These are phyloP conservation scores for Onychostoma macrolepis DNA, from an alignment of 2,113 vertebrate species.

Conservation along the genomic window DNA sequence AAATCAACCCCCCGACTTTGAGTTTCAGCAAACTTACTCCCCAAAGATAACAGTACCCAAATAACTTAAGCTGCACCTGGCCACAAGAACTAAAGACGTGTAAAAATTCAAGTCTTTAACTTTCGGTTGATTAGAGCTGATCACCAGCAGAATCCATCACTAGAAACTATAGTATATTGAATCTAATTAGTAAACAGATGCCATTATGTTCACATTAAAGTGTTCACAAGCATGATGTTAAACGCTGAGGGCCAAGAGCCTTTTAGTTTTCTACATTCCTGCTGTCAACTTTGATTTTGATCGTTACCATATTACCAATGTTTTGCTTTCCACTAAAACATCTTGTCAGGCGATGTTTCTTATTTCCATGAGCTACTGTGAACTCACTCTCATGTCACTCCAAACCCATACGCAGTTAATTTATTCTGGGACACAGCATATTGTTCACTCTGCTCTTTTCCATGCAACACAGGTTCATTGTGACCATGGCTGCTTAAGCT, in stretches of 20 bases:
- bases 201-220: too few species aligned
- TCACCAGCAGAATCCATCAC: too few species aligned
- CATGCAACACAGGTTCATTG: background rate
- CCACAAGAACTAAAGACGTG: too few species aligned
- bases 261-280: background rate
- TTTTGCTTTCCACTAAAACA: background rate
- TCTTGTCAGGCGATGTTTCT: background rate
- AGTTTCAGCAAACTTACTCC: too few species aligned
- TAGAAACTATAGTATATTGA: too few species aligned
- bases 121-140: too few species aligned
- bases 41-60: too few species aligned
- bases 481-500: background rate
- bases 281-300: background rate
- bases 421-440: background rate
- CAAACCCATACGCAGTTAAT: background rate
- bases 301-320: background rate
- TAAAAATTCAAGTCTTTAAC: too few species aligned
- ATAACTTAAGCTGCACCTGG: too few species aligned
- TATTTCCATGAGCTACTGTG: background rate
- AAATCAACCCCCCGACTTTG: too few species aligned
- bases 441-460: background rate
- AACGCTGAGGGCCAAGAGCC: background rate
- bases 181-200: too few species aligned
- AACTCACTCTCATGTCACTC: background rate
- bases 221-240: background rate